These are phyloP conservation scores for Anthoptus insignis DNA, from an alignment of 2,888 invertebrate species.

Conservation along the genomic window DNA sequence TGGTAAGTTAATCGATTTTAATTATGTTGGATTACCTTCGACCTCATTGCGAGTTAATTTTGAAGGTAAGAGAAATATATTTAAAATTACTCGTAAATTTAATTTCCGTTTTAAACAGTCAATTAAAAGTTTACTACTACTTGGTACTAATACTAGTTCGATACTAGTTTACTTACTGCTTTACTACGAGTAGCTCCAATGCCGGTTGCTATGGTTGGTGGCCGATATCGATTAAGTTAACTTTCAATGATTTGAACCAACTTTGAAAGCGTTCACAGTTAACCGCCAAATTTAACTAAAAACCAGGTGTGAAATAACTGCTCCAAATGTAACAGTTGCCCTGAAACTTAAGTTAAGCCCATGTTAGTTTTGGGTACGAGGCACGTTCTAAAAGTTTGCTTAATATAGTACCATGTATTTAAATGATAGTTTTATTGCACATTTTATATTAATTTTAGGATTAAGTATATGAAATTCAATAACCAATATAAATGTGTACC, in stretches of 20 bases:
- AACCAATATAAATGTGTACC: too few species aligned
- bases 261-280: neutral
- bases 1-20: neutral
- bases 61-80: too few species aligned
- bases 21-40: neutral
- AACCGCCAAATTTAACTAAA: neutral
- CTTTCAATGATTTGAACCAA: neutral
- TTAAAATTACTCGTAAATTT: too few species aligned
- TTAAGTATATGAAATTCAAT: neutral
- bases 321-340: conserved; percentile 25
- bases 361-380: conserved; percentile 16
- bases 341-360: conserved; percentile 17
- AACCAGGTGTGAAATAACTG: conserved; percentile 21
- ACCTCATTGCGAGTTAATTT: neutral
- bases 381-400: conserved; percentile 16
- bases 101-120: too few species aligned
- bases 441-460: neutral
- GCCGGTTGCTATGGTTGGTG: too few species aligned
- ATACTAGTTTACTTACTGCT: too few species aligned
- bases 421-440: neutral
- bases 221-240: neutral
- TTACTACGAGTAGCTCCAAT: too few species aligned
- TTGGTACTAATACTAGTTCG: too few species aligned
- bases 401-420: conserved; percentile 7
- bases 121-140: too few species aligned